These are phyloP conservation scores for Procambarus virginalis DNA, from an alignment of 1,140 invertebrate species.

Conservation along the genomic window DNA sequence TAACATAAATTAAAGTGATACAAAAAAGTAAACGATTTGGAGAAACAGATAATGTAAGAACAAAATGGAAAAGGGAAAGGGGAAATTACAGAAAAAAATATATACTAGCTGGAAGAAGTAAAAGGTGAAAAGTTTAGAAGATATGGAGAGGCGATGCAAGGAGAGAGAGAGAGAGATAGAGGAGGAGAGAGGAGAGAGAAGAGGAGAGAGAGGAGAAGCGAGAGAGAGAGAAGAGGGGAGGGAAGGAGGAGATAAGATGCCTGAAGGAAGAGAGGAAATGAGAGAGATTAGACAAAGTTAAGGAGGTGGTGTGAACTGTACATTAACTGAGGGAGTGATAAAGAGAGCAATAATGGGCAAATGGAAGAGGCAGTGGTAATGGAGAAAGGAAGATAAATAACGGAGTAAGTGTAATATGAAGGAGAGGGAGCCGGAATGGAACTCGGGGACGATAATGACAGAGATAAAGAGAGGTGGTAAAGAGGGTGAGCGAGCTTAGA, in stretches of 20 bases:
- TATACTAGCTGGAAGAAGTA: no score
- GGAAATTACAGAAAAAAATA: no score
- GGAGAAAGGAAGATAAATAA: slow-evolving; percentile 2
- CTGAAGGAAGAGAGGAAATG: neutral
- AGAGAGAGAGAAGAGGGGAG: neutral
- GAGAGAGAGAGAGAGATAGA: neutral
- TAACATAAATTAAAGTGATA: no score
- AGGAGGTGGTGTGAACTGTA: neutral
- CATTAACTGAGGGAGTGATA: neutral
- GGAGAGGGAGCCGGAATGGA: neutral
- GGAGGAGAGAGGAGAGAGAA: neutral
- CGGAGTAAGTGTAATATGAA: neutral
- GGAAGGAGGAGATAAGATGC: no score
- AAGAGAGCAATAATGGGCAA: slow-evolving; percentile 9
- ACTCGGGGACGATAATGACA: neutral
- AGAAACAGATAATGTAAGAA: no score
- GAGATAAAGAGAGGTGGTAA: no score
- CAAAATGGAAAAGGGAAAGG: no score
- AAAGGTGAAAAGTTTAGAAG: no score
- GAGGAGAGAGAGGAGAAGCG: neutral
- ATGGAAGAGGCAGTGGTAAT: slow-evolving; percentile 5
- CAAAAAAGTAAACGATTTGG: no score
- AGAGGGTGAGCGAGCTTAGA: no score
- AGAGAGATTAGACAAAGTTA: neutral
- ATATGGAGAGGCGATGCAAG: neutral